A percentile compares a stretch with the other conserved stretches of the same genome.
Conservation (phyloP, 2,797 vertebrate species). For the Ctenopoma multispine region DNA sequence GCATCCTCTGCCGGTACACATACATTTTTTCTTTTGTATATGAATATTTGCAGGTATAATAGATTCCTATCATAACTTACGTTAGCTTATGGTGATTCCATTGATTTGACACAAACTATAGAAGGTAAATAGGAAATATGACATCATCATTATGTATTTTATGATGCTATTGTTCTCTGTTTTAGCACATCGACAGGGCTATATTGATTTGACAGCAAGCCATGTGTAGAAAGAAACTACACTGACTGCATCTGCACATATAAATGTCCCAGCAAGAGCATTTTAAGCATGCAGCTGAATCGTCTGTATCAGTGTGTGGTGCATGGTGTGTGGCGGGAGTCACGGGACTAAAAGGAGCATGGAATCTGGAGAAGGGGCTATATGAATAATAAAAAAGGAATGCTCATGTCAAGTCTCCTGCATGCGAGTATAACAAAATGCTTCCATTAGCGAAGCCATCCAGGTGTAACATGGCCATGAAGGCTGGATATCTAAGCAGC, state of each 20-base stretch:
- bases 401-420: conserved; percentile 56
- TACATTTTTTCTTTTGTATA: background rate
- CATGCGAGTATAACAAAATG: conserved; percentile 78
- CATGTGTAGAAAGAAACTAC: conserved; percentile 2
- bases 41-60: conserved; percentile 1
- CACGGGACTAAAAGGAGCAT: conserved; percentile 61
- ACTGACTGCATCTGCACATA: conserved; percentile 17
- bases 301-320: conserved; percentile 37
- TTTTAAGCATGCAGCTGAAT: conserved; percentile 42
- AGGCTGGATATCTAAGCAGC: conserved; percentile 71
- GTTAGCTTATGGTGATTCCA: conserved; percentile 12
- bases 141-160: too few species aligned
- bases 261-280: conserved; percentile 28
- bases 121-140: conserved; percentile 14
- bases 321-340: conserved; percentile 56
- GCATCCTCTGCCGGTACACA: background rate
- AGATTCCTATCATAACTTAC: conserved; percentile 4
- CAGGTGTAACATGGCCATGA: conserved; percentile 79
- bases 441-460: conserved; percentile 82
- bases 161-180: too few species aligned
- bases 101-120: conserved; percentile 53
- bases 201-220: conserved; percentile 37
- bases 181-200: conserved; percentile 24
- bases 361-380: conserved; percentile 56
- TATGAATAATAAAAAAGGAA: conserved; percentile 76